Conservation (phyloP, 2,888 invertebrate species). For the Zeuzera pyrina region DNA sequence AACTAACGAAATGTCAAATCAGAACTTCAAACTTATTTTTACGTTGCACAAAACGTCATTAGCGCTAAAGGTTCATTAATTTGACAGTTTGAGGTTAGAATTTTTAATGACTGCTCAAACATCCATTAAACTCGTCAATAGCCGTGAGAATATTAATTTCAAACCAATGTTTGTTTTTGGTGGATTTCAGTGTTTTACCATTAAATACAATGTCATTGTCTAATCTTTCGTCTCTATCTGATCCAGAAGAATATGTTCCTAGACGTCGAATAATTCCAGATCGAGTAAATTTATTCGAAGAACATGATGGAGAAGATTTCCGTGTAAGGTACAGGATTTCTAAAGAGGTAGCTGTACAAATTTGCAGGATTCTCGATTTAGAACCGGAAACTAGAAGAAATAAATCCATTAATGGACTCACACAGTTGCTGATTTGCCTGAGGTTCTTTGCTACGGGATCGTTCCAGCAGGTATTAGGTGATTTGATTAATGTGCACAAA, state of each 20-base stretch:
- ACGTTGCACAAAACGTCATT: no score
- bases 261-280: neutral
- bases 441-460: slow-evolving; percentile 3
- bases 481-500: slow-evolving; percentile 1
- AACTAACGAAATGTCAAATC: no score
- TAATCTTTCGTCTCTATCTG: neutral
- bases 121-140: no score
- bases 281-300: neutral
- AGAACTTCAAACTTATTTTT: no score
- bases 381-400: neutral
- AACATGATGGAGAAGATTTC: neutral
- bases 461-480: slow-evolving; percentile 1
- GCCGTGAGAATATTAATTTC: no score
- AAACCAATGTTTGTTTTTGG: no score
- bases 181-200: no score
- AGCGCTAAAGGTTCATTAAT: no score
- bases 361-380: neutral
- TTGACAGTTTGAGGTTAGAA: no score
- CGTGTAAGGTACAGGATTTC: neutral
- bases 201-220: neutral
- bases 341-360: neutral
- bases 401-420: neutral
- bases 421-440: neutral
- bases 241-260: neutral
- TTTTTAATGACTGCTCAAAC: no score